A percentile compares a stretch with the other conserved stretches of the same genome.
These are phyloP conservation scores for Asobara japonica DNA, from an alignment of 1,140 invertebrate species.

Conservation along the genomic window DNA sequence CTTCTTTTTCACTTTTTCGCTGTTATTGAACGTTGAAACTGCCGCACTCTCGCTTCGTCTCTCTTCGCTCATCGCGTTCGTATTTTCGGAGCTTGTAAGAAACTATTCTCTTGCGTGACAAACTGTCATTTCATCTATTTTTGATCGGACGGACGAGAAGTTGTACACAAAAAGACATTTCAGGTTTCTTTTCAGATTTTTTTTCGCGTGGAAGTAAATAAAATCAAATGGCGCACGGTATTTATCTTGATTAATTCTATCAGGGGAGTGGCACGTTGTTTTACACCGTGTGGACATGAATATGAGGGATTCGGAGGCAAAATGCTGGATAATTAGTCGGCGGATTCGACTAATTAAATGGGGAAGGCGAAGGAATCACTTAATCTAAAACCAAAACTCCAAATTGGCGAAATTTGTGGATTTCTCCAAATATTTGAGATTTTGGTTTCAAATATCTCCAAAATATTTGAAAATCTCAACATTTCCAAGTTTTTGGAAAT, in stretches of 20 bases:
- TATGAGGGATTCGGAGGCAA: too few relatives aligned
- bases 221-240: neutral
- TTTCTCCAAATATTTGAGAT: too few relatives aligned
- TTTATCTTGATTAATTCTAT: neutral
- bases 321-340: too few relatives aligned
- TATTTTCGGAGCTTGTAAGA: conserved; percentile 42
- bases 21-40: neutral
- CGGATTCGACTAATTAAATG: too few relatives aligned
- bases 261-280: too few relatives aligned
- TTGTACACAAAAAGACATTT: conserved; percentile 4
- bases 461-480: too few relatives aligned
- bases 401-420: too few relatives aligned
- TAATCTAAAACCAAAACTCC: too few relatives aligned
- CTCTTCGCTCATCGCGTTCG: conserved; percentile 28
- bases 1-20: conserved; percentile 1
- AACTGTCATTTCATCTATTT: conserved; percentile 30
- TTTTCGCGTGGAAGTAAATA: neutral
- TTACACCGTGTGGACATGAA: too few relatives aligned
- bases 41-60: neutral
- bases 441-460: too few relatives aligned
- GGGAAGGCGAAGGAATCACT: too few relatives aligned
- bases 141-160: conserved; percentile 5
- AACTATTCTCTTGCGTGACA: conserved; percentile 49
- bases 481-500: too few relatives aligned
- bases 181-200: neutral